Evolutionary conservation across 2,797 vertebrate species (phyloP), one percentile per base, ranked within the genome.

Genomic region (Typhlichthys subterraneus): DNA sequence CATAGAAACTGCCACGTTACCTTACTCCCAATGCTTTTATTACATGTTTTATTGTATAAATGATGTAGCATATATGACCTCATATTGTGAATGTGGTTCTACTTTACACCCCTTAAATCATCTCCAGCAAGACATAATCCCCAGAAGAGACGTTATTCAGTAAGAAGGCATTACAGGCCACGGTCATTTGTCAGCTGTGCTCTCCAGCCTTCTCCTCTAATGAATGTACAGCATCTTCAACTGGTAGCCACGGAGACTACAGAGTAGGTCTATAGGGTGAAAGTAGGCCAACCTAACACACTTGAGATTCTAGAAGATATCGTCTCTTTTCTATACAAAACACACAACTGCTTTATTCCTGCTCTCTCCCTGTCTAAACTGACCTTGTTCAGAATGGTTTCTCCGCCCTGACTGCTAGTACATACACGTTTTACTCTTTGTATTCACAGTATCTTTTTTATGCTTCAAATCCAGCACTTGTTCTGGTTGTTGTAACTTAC

Each of bases 281-380:
- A 82, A 77, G 63, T 65, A 73, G 67, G 75, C 73, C 75, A 81
- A 71, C 51, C 61, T 66, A 31, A 65, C 66, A 73, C 76, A 80
- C 75, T 80, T 79, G 63, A 76, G 78, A 85, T 75, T 81, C 77
- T 42, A 79, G 70, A 70, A 70, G 69, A 73, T 67, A 65, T 54
- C 70, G 61, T 71, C 46, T 73, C 64, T 4, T 4, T 1, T 5
- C 54, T 12, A 63, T 65, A 77, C 48, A 69, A 71, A 77, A 58
- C 2, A 33, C 23, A 29, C 9, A 15, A 14, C 57, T 67, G 48
- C 54, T 31, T 4, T 11, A 7, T 12, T 15, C 13, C 47, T 23
- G 51, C 51, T 12, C 29, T 46, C 10, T 29, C 13, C 52, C 65
- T 66, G 59, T 48, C 45, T 73, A 2, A 4, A 59, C 58, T 47